These are phyloP conservation scores for Carollia perspicillata DNA, from an alignment of 2,113 vertebrate genomes.

Conservation along the genomic window DNA sequence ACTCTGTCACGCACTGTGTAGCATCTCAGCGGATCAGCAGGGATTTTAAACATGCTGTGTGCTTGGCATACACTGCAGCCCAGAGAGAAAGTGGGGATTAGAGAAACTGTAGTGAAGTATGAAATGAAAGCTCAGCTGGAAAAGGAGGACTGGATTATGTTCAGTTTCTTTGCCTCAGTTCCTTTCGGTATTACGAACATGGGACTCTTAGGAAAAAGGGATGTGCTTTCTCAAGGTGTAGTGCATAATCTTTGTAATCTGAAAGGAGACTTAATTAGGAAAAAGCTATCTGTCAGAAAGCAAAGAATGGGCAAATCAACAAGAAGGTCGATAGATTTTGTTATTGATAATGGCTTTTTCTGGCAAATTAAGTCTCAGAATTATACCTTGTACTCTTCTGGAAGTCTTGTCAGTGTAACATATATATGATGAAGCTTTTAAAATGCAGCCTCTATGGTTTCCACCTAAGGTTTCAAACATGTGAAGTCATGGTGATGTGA, in stretches of 20 bases:
- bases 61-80: constrained; percentile 40
- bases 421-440: background rate
- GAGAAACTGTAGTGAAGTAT: constrained; percentile 62
- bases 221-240: constrained; percentile 43
- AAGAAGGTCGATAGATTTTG: background rate
- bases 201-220: background rate
- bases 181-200: constrained; percentile 41
- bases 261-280: constrained; percentile 41
- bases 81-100: constrained; percentile 67
- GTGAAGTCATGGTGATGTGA: background rate
- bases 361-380: background rate
- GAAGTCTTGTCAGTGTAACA: background rate
- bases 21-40: constrained; percentile 56
- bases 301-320: background rate
- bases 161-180: constrained; percentile 49
- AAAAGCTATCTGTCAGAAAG: background rate
- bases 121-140: constrained; percentile 63
- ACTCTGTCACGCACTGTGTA: constrained; percentile 44
- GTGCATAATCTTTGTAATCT: background rate
- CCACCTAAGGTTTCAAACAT: background rate
- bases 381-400: background rate
- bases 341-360: background rate
- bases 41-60: constrained; percentile 64
- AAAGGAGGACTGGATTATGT: constrained; percentile 54
- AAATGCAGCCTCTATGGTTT: background rate